Evolutionary conservation across 2,888 invertebrate species (phyloP).

Genomic region (Heliconius hortense): DNA sequence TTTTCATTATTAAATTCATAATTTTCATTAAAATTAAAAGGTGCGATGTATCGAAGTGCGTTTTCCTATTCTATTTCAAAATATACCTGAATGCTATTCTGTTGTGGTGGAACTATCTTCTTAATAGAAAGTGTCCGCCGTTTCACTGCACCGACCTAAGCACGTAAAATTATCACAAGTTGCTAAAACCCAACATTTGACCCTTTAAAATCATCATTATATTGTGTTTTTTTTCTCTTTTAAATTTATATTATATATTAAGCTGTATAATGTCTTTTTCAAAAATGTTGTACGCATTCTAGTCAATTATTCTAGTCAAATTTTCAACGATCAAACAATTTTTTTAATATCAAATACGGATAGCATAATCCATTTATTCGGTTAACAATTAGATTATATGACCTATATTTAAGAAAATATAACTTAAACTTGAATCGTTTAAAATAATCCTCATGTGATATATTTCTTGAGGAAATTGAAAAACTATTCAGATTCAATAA

Average conservation of each 20-base stretch:
- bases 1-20: background rate
- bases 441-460: background rate
- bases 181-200: background rate
- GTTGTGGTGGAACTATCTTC: conserved; percentile 77
- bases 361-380: too few species aligned
- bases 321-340: too few species aligned
- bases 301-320: too few species aligned
- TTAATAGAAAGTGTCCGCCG: conserved; percentile 76
- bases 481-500: conserved; percentile 1
- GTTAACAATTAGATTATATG: background rate
- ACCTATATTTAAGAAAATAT: background rate
- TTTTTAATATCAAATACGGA: too few species aligned
- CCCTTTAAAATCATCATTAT: background rate
- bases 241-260: background rate
- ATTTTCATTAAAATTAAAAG: background rate
- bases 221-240: background rate
- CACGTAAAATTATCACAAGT: conserved; percentile 42
- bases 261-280: too few species aligned
- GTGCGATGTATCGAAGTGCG: conserved; percentile 27
- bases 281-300: too few species aligned
- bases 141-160: conserved; percentile 73
- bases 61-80: conserved; percentile 21
- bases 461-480: background rate
- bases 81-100: conserved; percentile 54
- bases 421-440: background rate